Evolutionary conservation across 2,113 vertebrate species (phyloP).

Genomic region (Bathybates hornii): DNA sequence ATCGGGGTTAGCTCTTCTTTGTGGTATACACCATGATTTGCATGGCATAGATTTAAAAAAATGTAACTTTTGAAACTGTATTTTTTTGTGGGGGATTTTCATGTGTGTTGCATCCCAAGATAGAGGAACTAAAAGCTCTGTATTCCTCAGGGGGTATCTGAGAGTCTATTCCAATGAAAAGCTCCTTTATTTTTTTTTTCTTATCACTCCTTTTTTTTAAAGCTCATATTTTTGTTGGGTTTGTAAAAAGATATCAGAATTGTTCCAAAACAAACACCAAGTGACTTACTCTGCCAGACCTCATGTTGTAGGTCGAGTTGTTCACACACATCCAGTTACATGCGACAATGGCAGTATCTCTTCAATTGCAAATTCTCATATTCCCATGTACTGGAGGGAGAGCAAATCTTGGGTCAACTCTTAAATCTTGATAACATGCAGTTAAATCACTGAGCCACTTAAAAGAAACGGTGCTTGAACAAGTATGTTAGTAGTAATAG

Average conservation of each 20-base stretch:
- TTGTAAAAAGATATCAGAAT: conserved; percentile 42
- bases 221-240: conserved; percentile 39
- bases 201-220: not conserved
- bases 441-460: not conserved
- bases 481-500: conserved; percentile 4
- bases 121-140: conserved; percentile 6
- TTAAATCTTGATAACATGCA: conserved; percentile 13
- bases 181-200: conserved; percentile 10
- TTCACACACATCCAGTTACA: conserved; percentile 39
- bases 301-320: conserved; percentile 56
- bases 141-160: conserved; percentile 18
- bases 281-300: conserved; percentile 57
- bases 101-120: not conserved
- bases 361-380: conserved; percentile 41
- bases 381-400: not conserved
- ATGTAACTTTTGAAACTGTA: not conserved
- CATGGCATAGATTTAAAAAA: not conserved
- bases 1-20: not conserved
- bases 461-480: not conserved
- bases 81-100: not conserved
- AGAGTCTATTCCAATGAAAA: conserved; percentile 27
- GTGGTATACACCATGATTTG: not conserved
- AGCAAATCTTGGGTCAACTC: not conserved
- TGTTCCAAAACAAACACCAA: conserved; percentile 62
- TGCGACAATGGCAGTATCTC: conserved; percentile 3